Percentiles rank a stretch among this genome's conserved stretches.
phyloP scores from a whole-genome alignment of 2,888 invertebrate species.

The Drosophila austrosaltans region DNA sequence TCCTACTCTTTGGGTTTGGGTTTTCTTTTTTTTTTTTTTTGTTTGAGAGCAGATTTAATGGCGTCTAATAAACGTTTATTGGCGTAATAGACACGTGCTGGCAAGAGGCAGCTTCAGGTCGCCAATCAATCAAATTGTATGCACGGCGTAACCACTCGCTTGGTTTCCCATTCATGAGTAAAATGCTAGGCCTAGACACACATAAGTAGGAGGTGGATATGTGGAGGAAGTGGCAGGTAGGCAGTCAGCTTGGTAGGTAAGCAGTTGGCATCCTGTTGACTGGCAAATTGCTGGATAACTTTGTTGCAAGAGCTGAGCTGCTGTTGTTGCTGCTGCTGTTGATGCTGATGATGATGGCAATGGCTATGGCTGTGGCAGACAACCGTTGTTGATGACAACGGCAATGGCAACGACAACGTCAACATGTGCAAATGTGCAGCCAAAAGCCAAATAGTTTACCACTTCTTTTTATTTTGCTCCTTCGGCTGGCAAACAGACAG shows the following conservation, averaged over 20 bases:
- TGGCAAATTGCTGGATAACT: constrained; percentile 54
- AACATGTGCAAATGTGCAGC: constrained; percentile 50
- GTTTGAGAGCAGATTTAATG: constrained; percentile 43
- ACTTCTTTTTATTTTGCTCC: constrained; percentile 7
- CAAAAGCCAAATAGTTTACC: constrained; percentile 21
- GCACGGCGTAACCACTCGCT: constrained; percentile 17
- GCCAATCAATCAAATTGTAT: constrained; percentile 60
- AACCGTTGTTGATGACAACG: constrained; percentile 63
- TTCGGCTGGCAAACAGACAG: constrained; percentile 49
- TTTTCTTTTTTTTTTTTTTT: not conserved
- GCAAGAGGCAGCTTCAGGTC: constrained; percentile 20
- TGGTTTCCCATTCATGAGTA: constrained; percentile 44
- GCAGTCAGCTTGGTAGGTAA: not conserved
- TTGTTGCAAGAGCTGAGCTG: constrained; percentile 47
- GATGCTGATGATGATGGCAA: constrained; percentile 30
- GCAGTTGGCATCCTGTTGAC: constrained; percentile 51
- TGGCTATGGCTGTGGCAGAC: constrained; percentile 30
- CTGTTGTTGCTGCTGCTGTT: constrained; percentile 17
- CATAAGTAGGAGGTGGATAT: not conserved
- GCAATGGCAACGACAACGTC: constrained; percentile 14
- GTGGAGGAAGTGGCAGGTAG: not conserved
- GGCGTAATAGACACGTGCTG: constrained; percentile 72
- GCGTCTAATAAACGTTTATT: constrained; percentile 66
- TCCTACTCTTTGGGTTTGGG: too few species aligned
- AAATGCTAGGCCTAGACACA: constrained; percentile 10